These are phyloP conservation scores for Anseranas semipalmata DNA, from an alignment of 2,113 vertebrate genomes.

Conservation along the genomic window DNA sequence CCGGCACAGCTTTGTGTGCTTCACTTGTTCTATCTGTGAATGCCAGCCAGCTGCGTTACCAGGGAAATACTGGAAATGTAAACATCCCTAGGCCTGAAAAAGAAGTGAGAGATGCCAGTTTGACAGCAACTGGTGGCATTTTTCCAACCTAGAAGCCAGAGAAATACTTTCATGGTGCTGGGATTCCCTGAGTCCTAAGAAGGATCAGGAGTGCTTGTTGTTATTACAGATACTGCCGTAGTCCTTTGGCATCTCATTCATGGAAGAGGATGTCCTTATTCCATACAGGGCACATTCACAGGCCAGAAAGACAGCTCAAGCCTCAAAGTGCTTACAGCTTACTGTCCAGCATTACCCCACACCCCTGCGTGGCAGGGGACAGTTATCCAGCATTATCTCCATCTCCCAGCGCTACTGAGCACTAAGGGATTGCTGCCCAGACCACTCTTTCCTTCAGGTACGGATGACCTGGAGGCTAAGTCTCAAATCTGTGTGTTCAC, in stretches of 20 bases:
- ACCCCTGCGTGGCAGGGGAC: background rate
- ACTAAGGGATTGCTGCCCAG: background rate
- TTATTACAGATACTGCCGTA: background rate
- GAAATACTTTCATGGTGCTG: background rate
- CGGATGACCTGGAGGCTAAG: background rate
- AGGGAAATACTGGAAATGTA: background rate
- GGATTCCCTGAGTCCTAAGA: fast-evolving
- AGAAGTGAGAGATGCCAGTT: background rate
- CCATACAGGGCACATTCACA: fast-evolving
- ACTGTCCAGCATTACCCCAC: background rate
- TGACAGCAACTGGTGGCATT: background rate
- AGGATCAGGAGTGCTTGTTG: background rate
- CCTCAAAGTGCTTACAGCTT: background rate
- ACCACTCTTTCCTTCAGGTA: background rate
- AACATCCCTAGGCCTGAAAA: background rate
- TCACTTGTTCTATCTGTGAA: background rate
- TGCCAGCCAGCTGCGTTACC: background rate
- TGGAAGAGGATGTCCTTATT: background rate
- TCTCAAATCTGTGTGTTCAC: background rate
- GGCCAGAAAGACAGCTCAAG: background rate
- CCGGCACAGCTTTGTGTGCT: background rate
- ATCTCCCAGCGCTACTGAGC: background rate
- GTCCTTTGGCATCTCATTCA: background rate
- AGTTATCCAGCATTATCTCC: background rate
- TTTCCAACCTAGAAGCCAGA: background rate